phyloP scores from a whole-genome alignment of 1,140 invertebrate genomes.

The Apis laboriosa region DNA sequence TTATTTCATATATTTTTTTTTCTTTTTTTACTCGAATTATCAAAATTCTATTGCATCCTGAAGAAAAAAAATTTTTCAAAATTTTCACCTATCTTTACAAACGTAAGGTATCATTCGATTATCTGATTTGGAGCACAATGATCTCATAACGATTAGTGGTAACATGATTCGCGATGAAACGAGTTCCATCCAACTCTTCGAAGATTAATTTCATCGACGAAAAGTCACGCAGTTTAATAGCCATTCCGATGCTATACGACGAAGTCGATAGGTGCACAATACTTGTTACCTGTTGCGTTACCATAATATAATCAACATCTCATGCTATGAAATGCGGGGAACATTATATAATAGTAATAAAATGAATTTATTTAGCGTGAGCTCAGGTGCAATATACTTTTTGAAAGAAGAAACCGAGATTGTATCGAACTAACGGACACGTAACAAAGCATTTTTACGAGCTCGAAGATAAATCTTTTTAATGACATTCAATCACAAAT shows the following conservation, averaged over 20 bases:
- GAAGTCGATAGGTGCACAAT: too few species aligned
- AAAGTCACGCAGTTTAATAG: neutral
- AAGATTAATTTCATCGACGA: constrained; percentile 10
- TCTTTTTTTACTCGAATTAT: too few species aligned
- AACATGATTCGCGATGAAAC: constrained; percentile 1
- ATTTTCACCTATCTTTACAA: too few species aligned
- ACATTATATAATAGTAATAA: neutral
- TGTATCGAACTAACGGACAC: neutral
- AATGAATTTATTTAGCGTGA: neutral
- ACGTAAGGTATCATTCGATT: too few species aligned
- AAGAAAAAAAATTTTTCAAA: too few species aligned
- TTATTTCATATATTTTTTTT: too few species aligned
- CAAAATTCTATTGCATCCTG: too few species aligned
- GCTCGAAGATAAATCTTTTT: neutral
- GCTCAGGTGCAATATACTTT: neutral
- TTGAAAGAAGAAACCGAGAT: neutral
- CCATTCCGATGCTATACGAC: neutral
- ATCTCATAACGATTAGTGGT: constrained; percentile 3
- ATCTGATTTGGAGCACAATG: neutral
- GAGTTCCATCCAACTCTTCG: neutral
- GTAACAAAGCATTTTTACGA: neutral
- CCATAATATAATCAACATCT: neutral
- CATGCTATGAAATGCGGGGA: neutral
- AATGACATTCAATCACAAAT: neutral
- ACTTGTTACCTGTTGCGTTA: neutral